phyloP scores from a whole-genome alignment of 1,140 invertebrate species.

The Carcinoscorpius rotundicauda region DNA sequence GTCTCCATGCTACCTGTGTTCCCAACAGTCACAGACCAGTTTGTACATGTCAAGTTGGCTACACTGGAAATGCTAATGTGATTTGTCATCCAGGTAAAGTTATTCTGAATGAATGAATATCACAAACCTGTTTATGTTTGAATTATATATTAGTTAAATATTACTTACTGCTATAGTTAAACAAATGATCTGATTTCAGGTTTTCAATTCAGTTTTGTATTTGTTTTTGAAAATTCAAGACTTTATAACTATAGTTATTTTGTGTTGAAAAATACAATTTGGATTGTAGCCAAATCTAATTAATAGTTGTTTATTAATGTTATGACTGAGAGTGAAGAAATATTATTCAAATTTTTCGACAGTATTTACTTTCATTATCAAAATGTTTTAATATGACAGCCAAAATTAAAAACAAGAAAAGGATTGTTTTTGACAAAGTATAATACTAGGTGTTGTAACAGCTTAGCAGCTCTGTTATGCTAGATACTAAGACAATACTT shows the following conservation, averaged over 20 bases:
- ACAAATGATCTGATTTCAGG: neutral
- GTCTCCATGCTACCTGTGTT: constrained; percentile 56
- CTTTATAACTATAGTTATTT: constrained; percentile 51
- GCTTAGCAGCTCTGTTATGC: neutral
- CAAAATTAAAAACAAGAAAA: constrained; percentile 31
- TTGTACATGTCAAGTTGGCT: constrained; percentile 75
- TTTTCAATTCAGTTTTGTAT: constrained; percentile 26
- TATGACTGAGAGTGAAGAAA: no score
- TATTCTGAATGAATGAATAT: constrained; percentile 36
- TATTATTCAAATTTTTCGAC: no score
- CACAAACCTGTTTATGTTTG: constrained; percentile 22
- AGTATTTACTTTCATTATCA: no score
- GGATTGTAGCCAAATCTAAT: no score
- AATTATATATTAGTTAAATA: constrained; percentile 6
- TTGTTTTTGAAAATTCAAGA: constrained; percentile 35
- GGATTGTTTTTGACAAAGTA: constrained; percentile 5
- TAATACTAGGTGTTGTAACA: constrained; percentile 4
- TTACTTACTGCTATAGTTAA: neutral
- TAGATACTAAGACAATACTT: constrained; percentile 1
- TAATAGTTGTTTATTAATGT: no score
- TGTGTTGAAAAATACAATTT: constrained; percentile 49
- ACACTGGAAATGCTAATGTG: constrained; percentile 55
- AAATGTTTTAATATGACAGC: constrained; percentile 6
- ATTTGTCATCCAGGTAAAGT: constrained; percentile 30
- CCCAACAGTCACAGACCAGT: constrained; percentile 67